Percentiles rank a stretch among this genome's conserved stretches.
Conservation (phyloP, 2,113 vertebrate species). For the Mungos mungo region DNA sequence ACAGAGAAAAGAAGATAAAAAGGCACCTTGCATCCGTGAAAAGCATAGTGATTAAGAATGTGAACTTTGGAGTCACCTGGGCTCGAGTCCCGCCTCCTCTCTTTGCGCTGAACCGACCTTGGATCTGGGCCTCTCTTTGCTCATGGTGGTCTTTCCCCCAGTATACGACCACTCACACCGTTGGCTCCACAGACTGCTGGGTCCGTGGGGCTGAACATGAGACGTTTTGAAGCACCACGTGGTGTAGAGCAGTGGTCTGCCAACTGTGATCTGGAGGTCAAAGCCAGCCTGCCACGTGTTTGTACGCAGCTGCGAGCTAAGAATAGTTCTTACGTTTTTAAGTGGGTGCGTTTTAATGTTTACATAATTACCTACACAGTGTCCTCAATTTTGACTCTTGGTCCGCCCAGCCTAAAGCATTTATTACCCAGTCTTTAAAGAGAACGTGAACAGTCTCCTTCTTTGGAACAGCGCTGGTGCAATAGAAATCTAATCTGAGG, state of each 20-base stretch:
- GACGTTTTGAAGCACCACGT: neutral
- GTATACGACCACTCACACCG: rapidly evolving
- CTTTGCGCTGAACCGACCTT: neutral
- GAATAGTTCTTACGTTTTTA: neutral
- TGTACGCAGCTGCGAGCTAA: neutral
- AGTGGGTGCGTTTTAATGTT: neutral
- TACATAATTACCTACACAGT: neutral
- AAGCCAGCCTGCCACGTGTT: neutral
- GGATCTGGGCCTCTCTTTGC: neutral
- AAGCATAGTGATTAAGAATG: neutral
- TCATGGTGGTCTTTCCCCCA: rapidly evolving
- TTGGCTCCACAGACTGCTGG: neutral
- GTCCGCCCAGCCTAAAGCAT: neutral
- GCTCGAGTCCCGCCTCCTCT: neutral
- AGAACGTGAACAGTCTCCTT: neutral
- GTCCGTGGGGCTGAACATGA: rapidly evolving
- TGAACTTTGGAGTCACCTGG: neutral
- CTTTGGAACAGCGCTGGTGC: neutral
- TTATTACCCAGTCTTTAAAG: neutral
- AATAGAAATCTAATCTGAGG: neutral
- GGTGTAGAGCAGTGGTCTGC: neutral
- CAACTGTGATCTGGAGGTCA: neutral
- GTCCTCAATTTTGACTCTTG: neutral
- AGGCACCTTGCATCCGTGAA: neutral
- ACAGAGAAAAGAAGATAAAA: neutral